Conservation (phyloP, 35 echinoderm and acorn worm species). For the Diadema setosum region DNA sequence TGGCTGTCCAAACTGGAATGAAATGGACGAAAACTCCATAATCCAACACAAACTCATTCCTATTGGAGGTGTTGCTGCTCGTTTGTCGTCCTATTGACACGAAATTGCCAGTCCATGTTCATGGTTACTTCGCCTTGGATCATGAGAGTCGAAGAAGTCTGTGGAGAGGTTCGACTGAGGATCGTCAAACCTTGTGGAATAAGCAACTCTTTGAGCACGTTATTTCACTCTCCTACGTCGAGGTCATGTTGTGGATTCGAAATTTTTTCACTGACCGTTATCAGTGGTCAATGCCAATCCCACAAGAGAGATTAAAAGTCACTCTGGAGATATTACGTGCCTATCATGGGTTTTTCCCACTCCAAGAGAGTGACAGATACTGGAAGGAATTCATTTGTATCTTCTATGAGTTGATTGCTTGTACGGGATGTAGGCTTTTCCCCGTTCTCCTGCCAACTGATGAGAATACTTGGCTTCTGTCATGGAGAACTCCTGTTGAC, state of each 20-base stretch:
- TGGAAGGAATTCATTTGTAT: neutral
- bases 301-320: neutral
- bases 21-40: neutral
- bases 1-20: neutral
- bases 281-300: neutral
- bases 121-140: constrained; percentile 87
- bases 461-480: neutral
- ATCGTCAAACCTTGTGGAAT: constrained; percentile 61
- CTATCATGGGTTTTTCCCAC: constrained; percentile 6
- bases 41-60: neutral
- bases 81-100: constrained; percentile 54
- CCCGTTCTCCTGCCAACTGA: neutral
- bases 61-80: constrained; percentile 33
- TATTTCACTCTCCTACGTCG: constrained; percentile 48
- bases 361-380: neutral
- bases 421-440: neutral
- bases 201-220: constrained; percentile 11
- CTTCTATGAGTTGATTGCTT: neutral
- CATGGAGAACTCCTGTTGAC: constrained; percentile 3
- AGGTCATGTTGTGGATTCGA: neutral
- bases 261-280: neutral
- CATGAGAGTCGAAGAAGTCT: constrained; percentile 56
- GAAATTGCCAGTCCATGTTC: constrained; percentile 59
- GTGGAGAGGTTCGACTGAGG: constrained; percentile 28
- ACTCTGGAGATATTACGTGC: neutral